A percentile compares a stretch with the other conserved stretches of the same genome.
Conservation (phyloP, 2,797 vertebrate genomes). For the Cirrhinus molitorella region DNA sequence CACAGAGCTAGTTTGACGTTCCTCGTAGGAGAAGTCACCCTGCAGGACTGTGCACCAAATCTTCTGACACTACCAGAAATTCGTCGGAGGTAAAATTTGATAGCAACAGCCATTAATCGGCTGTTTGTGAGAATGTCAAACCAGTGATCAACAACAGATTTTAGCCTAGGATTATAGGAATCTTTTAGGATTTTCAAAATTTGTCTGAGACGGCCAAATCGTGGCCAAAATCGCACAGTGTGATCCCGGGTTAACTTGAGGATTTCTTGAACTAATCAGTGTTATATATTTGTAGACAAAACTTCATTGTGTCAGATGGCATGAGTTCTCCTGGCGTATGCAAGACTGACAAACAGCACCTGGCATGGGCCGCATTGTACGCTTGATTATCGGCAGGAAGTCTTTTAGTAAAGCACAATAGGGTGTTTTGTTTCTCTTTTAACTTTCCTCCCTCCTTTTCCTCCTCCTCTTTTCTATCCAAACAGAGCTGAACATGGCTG, state of each 20-base stretch:
- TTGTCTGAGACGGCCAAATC: too few relatives aligned
- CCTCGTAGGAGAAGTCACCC: too few relatives aligned
- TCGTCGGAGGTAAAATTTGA: too few relatives aligned
- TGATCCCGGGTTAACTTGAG: not conserved
- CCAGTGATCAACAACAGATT: too few relatives aligned
- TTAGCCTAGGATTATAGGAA: too few relatives aligned
- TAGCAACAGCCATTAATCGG: too few relatives aligned
- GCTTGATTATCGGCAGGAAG: constrained; percentile 32
- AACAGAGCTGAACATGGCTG: constrained; percentile 16
- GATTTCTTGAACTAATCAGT: not conserved
- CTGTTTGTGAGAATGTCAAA: too few relatives aligned
- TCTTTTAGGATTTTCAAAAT: too few relatives aligned
- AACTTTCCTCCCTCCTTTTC: constrained; percentile 23
- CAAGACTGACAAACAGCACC: constrained; percentile 27
- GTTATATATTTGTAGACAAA: constrained; percentile 14
- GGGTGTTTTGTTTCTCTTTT: constrained; percentile 35
- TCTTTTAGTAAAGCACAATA: constrained; percentile 34
- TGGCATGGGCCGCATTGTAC: constrained; percentile 2
- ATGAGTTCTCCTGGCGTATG: not conserved
- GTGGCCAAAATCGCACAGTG: too few relatives aligned
- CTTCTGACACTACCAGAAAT: too few relatives aligned
- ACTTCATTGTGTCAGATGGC: constrained; percentile 20
- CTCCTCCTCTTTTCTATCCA: constrained; percentile 23
- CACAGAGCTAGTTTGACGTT: too few relatives aligned
- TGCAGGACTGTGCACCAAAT: too few relatives aligned